phyloP scores from a whole-genome alignment of 2,113 vertebrate species.

The Esox niger region DNA sequence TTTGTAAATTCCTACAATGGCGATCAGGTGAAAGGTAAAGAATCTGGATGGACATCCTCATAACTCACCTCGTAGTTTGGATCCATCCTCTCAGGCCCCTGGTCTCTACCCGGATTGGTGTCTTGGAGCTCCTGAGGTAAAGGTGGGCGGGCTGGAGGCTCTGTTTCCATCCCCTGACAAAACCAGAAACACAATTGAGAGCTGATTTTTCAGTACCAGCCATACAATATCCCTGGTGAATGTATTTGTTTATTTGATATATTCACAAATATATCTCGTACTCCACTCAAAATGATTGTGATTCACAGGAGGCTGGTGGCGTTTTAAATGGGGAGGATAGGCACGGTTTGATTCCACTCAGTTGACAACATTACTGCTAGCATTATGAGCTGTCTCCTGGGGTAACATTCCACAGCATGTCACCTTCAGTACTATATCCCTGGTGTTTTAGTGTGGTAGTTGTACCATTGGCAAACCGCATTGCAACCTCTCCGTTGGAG shows the following conservation, averaged over 20 bases:
- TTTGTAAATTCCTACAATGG: neutral
- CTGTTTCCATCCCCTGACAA: constrained; percentile 56
- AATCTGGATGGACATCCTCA: neutral
- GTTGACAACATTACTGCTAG: too few species aligned
- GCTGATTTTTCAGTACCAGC: too few species aligned
- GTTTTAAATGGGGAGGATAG: too few species aligned
- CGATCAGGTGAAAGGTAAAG: too few species aligned
- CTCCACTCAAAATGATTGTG: too few species aligned
- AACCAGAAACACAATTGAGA: constrained; percentile 2
- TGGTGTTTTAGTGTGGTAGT: neutral
- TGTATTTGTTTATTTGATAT: too few species aligned
- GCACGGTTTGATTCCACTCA: too few species aligned
- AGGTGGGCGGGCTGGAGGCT: constrained; percentile 65
- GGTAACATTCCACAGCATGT: neutral
- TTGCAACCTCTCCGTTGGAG: constrained; percentile 50
- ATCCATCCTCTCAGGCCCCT: constrained; percentile 46
- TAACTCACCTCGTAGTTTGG: constrained; percentile 57
- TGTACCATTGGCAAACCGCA: constrained; percentile 47
- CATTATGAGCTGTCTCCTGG: too few species aligned
- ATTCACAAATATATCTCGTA: too few species aligned
- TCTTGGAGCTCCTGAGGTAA: constrained; percentile 66
- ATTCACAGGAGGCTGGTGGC: too few species aligned
- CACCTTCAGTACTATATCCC: neutral
- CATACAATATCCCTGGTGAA: too few species aligned
- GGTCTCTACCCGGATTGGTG: constrained; percentile 37